A percentile compares a stretch with the other conserved stretches of the same genome.
These are phyloP conservation scores for Andrena trimmerana DNA, from an alignment of 2,888 invertebrate species.

Conservation along the genomic window DNA sequence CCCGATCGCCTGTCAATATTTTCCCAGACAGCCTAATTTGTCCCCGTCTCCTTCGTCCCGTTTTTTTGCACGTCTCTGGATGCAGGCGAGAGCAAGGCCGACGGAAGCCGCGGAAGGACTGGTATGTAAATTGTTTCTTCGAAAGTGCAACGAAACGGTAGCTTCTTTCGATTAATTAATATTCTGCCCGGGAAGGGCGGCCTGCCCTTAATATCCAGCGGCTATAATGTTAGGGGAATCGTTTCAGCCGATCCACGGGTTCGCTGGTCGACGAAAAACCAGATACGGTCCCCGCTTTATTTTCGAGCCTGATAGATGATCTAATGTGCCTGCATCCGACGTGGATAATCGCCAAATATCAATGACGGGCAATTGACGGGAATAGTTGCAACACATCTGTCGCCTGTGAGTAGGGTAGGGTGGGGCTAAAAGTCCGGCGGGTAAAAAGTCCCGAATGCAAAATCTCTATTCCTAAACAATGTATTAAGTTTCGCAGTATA, in stretches of 20 bases:
- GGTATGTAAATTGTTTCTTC: neutral
- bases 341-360: slow-evolving; percentile 55
- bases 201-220: neutral
- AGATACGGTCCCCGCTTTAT: neutral
- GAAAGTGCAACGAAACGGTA: neutral
- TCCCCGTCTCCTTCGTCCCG: neutral
- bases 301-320: slow-evolving; percentile 19
- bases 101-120: neutral
- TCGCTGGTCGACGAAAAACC: neutral
- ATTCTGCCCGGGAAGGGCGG: neutral
- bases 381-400: slow-evolving; percentile 34
- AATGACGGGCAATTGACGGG: slow-evolving; percentile 34
- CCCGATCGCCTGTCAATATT: slow-evolving; percentile 45
- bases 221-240: neutral
- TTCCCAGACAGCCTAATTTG: neutral
- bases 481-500: no score
- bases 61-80: neutral
- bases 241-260: neutral
- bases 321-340: slow-evolving; percentile 14
- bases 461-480: no score
- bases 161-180: neutral
- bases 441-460: no score
- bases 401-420: neutral
- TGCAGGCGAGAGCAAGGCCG: neutral
- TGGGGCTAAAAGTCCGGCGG: no score